A percentile compares a stretch with the other conserved stretches of the same genome.
phyloP scores from a whole-genome alignment of 2,888 invertebrate genomes.

The Scaptomyza polygonia region DNA sequence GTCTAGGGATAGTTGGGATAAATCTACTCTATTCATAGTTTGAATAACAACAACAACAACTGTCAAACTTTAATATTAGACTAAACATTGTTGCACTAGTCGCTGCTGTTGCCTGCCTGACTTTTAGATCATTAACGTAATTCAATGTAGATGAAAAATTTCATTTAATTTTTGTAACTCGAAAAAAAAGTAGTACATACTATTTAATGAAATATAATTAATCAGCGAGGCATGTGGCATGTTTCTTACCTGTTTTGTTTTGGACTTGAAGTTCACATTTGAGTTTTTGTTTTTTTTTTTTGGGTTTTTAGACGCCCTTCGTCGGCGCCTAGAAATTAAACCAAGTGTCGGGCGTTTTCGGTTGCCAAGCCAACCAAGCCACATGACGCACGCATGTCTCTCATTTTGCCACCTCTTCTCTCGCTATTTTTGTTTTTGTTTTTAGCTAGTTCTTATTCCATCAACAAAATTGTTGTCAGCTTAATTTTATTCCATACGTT shows the following conservation, averaged over 20 bases:
- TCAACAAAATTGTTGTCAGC: constrained; percentile 19
- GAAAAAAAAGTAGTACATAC: background rate
- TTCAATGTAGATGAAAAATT: constrained; percentile 78
- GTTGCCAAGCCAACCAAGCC: constrained; percentile 41
- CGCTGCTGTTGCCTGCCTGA: constrained; percentile 14
- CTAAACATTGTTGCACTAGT: constrained; percentile 15
- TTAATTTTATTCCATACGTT: constrained; percentile 54
- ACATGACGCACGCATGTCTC: constrained; percentile 78
- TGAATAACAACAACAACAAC: constrained; percentile 28
- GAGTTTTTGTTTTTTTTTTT: background rate
- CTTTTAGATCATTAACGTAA: constrained; percentile 74
- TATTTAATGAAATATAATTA: constrained; percentile 66
- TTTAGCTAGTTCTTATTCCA: too few relatives aligned
- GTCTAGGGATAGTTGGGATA: constrained; percentile 9
- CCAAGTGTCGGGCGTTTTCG: constrained; percentile 66
- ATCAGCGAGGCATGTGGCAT: constrained; percentile 77
- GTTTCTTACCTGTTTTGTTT: constrained; percentile 37
- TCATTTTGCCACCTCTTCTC: constrained; percentile 15
- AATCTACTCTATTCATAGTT: background rate
- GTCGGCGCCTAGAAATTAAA: constrained; percentile 75
- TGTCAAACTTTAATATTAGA: constrained; percentile 26
- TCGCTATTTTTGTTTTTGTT: too few relatives aligned
- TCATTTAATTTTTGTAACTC: constrained; percentile 71
- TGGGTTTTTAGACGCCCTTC: constrained; percentile 46
- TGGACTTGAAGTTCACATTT: constrained; percentile 23